These are phyloP conservation scores for Eupithecia exiguata DNA, from an alignment of 2,888 invertebrate genomes.

Conservation along the genomic window DNA sequence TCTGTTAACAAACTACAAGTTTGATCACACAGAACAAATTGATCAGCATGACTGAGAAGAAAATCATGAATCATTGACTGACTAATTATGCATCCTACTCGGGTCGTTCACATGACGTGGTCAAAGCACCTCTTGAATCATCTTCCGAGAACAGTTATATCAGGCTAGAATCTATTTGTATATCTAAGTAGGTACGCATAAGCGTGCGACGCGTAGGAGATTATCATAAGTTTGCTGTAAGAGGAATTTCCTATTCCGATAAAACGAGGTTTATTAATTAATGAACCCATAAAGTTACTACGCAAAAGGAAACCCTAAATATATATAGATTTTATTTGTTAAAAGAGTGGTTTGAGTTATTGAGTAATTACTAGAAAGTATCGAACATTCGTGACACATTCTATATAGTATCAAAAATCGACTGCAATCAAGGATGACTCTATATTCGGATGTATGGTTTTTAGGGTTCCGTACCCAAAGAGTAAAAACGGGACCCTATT, in stretches of 20 bases:
- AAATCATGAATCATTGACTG: slow-evolving; percentile 25
- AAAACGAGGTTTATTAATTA: neutral
- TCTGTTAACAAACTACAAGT: neutral
- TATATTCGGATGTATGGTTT: too few species aligned
- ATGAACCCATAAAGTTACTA: neutral
- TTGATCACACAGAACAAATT: neutral
- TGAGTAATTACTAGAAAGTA: neutral
- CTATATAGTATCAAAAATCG: too few species aligned
- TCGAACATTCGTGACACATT: too few species aligned
- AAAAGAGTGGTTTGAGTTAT: neutral
- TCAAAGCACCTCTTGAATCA: slow-evolving; percentile 31
- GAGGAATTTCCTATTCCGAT: neutral
- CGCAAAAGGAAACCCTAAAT: neutral
- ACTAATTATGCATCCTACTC: slow-evolving; percentile 20
- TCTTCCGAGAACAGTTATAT: slow-evolving; percentile 27
- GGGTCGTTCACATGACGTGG: slow-evolving; percentile 30
- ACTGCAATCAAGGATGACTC: too few species aligned
- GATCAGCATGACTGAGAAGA: neutral
- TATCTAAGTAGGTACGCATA: neutral
- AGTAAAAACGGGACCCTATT: too few species aligned
- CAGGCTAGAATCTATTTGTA: slow-evolving; percentile 17
- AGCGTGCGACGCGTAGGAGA: neutral
- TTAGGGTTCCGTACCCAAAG: too few species aligned
- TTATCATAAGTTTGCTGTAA: neutral
- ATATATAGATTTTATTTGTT: neutral